phyloP scores from a whole-genome alignment of 2,797 vertebrate species.

The Phataginus tricuspis region DNA sequence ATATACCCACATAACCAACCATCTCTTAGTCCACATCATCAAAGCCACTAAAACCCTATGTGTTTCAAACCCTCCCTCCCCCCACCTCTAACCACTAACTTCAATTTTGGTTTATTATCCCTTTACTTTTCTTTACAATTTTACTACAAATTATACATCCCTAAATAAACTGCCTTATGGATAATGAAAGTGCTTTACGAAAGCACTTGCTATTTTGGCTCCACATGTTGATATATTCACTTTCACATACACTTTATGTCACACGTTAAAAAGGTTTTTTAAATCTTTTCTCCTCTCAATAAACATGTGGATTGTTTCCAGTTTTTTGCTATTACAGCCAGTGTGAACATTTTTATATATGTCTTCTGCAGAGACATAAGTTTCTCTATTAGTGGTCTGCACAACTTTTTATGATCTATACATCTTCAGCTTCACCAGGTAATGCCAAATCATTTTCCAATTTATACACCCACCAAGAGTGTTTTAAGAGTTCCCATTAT shows the following conservation, averaged over 20 bases:
- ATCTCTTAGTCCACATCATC: neutral
- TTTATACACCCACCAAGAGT: neutral
- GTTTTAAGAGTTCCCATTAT: neutral
- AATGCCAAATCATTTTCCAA: neutral
- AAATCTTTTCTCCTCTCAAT: neutral
- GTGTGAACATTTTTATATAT: neutral
- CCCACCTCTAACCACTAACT: neutral
- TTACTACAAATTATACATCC: neutral
- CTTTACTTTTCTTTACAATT: neutral
- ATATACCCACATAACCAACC: neutral
- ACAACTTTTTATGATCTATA: neutral
- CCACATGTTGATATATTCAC: neutral
- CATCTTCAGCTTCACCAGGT: neutral
- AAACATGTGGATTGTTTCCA: neutral
- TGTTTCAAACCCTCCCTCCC: neutral
- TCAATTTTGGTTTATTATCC: neutral
- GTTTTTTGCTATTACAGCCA: neutral
- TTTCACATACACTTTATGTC: neutral
- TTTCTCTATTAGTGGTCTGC: neutral
- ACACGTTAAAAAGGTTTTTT: neutral
- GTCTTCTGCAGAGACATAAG: neutral
- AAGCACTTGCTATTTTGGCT: neutral
- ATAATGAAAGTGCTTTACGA: neutral
- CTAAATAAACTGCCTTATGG: neutral
- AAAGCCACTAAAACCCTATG: neutral